Evolutionary conservation across 2,113 vertebrate genomes (phyloP).

Genomic region (rat (Rattus norvegicus)): DNA sequence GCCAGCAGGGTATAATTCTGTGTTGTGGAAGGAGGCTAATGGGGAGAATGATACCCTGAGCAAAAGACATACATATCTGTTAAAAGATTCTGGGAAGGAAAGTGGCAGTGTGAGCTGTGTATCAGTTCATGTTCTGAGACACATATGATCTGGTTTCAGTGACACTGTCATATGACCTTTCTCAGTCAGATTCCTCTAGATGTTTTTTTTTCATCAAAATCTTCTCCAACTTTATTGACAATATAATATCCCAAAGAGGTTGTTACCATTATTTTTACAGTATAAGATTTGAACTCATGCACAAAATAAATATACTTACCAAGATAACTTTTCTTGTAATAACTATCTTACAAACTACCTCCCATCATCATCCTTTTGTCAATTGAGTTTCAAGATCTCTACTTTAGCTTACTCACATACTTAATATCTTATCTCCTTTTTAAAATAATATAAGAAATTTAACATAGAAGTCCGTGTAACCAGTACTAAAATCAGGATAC

Average conservation of each 20-base stretch:
- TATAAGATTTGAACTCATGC: neutral
- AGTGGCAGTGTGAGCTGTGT: neutral
- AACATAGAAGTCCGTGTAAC: neutral
- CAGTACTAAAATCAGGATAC: neutral
- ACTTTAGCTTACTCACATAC: neutral
- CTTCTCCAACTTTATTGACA: conserved; percentile 9
- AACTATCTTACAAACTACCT: neutral
- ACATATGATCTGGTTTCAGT: neutral
- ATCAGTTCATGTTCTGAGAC: neutral
- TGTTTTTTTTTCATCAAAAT: neutral
- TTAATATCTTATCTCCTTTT: neutral
- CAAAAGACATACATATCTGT: neutral
- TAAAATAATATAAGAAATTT: conserved; percentile 7
- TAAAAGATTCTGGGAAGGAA: neutral
- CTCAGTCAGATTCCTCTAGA: neutral
- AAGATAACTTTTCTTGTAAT: conserved; percentile 6
- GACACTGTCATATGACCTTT: neutral
- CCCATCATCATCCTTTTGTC: neutral
- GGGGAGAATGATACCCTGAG: neutral
- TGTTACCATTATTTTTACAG: conserved; percentile 8
- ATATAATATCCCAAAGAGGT: neutral
- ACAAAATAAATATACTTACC: conserved; percentile 44
- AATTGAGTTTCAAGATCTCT: neutral
- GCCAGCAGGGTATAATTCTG: neutral
- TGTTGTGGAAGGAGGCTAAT: neutral